Base-by-base conservation (phyloP, 92 coral and sea anemone species). In the Anthopleura xanthogrammica region DNA sequence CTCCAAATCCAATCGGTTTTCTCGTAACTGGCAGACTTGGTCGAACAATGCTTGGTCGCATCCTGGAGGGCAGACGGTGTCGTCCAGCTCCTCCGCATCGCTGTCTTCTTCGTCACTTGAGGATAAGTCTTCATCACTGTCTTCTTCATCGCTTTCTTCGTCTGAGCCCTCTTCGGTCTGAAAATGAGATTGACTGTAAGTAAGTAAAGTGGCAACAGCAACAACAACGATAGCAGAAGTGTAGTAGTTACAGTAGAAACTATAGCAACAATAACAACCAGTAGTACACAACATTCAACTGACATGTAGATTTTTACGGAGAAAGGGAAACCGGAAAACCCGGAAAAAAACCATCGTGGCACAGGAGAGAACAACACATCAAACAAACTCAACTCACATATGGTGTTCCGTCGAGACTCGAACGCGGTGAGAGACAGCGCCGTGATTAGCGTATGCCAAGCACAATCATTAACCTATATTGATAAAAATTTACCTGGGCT, bases 31-130 rank as follows among this genome's bases (percentile, higher is more conserved):
- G 87, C 99, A 96, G 39, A 92, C 95, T 82, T 88, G 94, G 80
- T 91, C 94, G 75, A 91, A 78, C 85, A 86, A 62, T 50, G 94
- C 95, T 87, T 92, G 99, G 78, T 97, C 99, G 60, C 99, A 97
- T 9, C 99, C 99, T 1, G 99, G 99, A 36, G 98, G 97, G 76
- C 99, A 97, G 83, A 97, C 93, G 66, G 95, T 94, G 83, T 97
- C 99, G 90, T 97, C 99, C 72, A 97, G 89, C 23, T 93, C 95
- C 19, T 94, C 98, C 16, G 90, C 95, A 77, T 97, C 98, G 41
- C 98, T 95, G 80, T 92, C 98, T 86, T 93, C 98, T 60, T 92
- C 98, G 72, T 97, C 99, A 71, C 99, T 97, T 13, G 98, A 94
- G 16, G 99, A 94, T 74, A 97, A 76, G 64, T 97, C 99, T 62